Percentiles rank a stretch among this genome's conserved stretches.
Conservation (phyloP, 2,888 invertebrate genomes). For the Candidula unifasciata region DNA sequence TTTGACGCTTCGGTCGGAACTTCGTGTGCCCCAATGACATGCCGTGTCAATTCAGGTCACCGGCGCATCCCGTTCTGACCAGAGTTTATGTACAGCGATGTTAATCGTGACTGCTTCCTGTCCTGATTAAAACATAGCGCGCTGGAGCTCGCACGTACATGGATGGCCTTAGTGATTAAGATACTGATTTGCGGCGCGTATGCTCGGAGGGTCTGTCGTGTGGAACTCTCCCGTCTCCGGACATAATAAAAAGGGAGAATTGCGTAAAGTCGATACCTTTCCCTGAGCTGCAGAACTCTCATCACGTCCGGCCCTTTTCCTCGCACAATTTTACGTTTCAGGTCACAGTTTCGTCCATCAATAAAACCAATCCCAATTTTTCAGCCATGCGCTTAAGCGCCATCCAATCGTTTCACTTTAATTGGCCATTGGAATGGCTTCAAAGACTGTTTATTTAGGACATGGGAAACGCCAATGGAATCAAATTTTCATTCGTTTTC, state of each 20-base stretch:
- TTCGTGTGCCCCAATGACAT: conserved; percentile 26
- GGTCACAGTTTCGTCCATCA: neutral
- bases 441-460: conserved; percentile 20
- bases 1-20: conserved; percentile 39
- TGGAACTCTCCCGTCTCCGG: neutral
- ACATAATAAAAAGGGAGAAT: neutral
- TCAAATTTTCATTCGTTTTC: neutral
- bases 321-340: neutral
- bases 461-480: neutral
- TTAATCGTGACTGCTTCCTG: conserved; percentile 15
- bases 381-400: neutral
- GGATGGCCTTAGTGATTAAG: conserved; percentile 40
- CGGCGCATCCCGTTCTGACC: neutral
- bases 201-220: too few relatives aligned
- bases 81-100: conserved; percentile 36
- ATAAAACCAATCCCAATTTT: conserved; percentile 6
- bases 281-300: neutral
- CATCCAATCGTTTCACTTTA: conserved; percentile 13
- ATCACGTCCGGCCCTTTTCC: neutral
- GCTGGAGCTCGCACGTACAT: conserved; percentile 31
- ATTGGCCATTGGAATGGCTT: conserved; percentile 23
- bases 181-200: neutral
- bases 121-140: conserved; percentile 40
- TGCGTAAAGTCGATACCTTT: neutral
- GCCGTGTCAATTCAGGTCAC: conserved; percentile 28